Evolutionary conservation across 2,888 invertebrate species (phyloP), one percentile per base, ranked within the genome.

Genomic region (Patella caerulea): DNA sequence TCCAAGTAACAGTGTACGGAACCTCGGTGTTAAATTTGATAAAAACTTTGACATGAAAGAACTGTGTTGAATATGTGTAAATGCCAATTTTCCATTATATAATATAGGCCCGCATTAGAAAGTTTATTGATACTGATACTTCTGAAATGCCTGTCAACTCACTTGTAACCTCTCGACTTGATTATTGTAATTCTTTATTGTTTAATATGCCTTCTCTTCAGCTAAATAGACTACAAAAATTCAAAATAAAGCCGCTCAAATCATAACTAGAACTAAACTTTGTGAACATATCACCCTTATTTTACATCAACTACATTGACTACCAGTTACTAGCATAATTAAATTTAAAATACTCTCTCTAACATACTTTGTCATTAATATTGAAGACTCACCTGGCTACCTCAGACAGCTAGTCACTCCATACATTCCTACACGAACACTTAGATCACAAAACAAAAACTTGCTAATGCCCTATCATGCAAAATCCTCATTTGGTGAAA

Each of bases 11-110:
- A 59, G n/a, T 59, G 59, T 59, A n/a, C 59, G 59, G 17, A 34
- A n/a, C n/a, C 74, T 74, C 29, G 56, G 74, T 19, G 59, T 73
- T 11, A n/a, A 55, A 29, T 73, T 73, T 17, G 73, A 73, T 55
- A 14, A 19, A 17, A 55, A 24, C 34, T 65, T 74, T 29, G 65
- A 56, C 5, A 4, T 59, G 15, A 11, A 59, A 59, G 17, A 59
- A 15, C 59, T 59, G 15, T 59, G 17, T 59, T 4, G 17, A 59
- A 59, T 59, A 59, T 59, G 59, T 59, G n/a, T n/a, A 59, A n/a
- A 15, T 59, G 24, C 54, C 29, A 54, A 73, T 19, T 55, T 73
- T 12, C 73, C 55, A 15, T 56, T 73, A n/a, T 34, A 56, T 55
- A 73, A 73, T 56, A 73, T 73, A 15, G 55, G 73, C n/a, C 12